Evolutionary conservation across 2,888 invertebrate species (phyloP).

Genomic region (Spialia ferax): DNA sequence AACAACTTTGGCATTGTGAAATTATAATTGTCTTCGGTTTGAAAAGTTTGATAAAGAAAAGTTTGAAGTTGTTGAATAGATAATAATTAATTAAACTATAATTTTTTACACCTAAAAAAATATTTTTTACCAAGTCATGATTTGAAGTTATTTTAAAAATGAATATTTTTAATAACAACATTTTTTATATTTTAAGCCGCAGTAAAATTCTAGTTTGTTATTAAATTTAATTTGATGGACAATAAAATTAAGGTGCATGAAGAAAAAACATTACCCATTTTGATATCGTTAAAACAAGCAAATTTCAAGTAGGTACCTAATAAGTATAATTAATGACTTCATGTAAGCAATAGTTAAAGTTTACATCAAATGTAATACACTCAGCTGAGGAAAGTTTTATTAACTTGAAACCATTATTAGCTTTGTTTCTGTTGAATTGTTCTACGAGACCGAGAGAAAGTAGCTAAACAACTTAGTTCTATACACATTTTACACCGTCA

Average conservation of each 20-base stretch:
- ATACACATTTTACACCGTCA: not conserved
- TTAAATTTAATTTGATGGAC: too few species aligned
- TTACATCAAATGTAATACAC: constrained; percentile 16
- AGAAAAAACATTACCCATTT: too few species aligned
- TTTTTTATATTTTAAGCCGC: too few species aligned
- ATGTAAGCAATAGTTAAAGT: constrained; percentile 3
- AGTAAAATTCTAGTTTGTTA: too few species aligned
- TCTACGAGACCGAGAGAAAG: constrained; percentile 16
- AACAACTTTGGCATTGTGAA: constrained; percentile 21
- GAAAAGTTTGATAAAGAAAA: too few species aligned
- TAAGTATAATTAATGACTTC: not conserved
- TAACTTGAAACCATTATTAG: constrained; percentile 29
- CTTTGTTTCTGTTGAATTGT: constrained; percentile 32
- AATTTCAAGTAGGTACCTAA: too few species aligned
- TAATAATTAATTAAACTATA: constrained; percentile 2
- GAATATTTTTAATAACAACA: too few species aligned
- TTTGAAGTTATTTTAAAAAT: too few species aligned
- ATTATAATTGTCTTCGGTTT: constrained; percentile 22
- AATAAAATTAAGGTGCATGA: too few species aligned
- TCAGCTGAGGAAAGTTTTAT: constrained; percentile 21
- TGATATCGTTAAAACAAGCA: too few species aligned
- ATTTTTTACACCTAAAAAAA: not conserved
- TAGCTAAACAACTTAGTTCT: constrained; percentile 17
- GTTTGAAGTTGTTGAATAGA: constrained; percentile 6
- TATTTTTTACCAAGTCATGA: not conserved